A percentile compares a stretch with the other conserved stretches of the same genome.
Evolutionary conservation across 2,888 invertebrate genomes (phyloP).

Genomic region (Ormyrus nitidulus): DNA sequence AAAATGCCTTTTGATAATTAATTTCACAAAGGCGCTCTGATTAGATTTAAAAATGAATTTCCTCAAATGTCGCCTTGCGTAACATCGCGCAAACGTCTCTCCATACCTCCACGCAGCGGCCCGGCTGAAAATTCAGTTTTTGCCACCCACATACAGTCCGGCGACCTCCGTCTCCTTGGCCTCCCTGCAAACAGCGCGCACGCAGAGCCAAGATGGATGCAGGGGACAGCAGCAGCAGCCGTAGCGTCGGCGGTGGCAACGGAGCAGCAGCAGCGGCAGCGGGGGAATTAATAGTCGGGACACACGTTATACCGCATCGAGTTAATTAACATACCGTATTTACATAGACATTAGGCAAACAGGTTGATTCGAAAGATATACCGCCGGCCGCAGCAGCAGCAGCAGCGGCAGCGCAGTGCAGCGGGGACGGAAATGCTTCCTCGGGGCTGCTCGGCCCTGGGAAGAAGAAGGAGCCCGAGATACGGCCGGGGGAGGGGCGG

Average conservation of each 20-base stretch:
- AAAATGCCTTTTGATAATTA: no score
- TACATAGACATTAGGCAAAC: conserved; percentile 74
- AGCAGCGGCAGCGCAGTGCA: neutral
- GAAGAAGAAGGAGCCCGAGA: conserved; percentile 65
- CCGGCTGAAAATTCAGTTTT: conserved; percentile 24
- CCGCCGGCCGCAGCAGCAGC: conserved; percentile 33
- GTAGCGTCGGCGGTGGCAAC: conserved; percentile 4
- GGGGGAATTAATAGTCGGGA: conserved; percentile 57
- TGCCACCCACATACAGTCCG: no score
- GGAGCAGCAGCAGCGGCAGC: conserved; percentile 4
- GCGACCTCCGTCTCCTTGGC: no score
- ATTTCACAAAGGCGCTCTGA: no score
- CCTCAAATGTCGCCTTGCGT: no score
- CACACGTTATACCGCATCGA: conserved; percentile 68
- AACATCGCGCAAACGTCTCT: neutral
- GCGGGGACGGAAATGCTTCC: conserved; percentile 59
- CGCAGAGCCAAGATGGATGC: no score
- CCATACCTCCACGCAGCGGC: neutral
- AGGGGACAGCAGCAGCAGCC: no score
- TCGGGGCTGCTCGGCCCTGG: conserved; percentile 15
- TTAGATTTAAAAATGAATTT: no score
- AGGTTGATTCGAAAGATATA: conserved; percentile 73
- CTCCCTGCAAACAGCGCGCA: no score
- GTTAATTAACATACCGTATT: conserved; percentile 73
- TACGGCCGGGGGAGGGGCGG: conserved; percentile 67